Evolutionary conservation across 2,888 invertebrate genomes (phyloP).

Genomic region (Calameuta pallipes): DNA sequence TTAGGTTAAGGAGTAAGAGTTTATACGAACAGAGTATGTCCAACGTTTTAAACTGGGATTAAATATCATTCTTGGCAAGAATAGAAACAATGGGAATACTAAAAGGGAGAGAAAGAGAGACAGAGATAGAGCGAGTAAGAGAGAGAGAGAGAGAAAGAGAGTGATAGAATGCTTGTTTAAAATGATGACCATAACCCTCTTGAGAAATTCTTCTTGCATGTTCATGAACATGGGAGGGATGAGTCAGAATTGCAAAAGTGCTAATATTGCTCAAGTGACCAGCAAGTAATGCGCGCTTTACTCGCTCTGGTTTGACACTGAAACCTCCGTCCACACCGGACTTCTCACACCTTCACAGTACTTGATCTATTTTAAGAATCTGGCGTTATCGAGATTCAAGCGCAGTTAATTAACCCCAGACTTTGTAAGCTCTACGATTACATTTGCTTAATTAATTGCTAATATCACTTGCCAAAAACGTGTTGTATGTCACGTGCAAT

Average conservation of each 20-base stretch:
- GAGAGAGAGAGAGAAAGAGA: no score
- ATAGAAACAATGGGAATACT: background rate
- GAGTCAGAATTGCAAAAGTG: background rate
- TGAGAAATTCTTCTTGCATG: background rate
- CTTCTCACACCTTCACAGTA: background rate
- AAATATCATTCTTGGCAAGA: background rate
- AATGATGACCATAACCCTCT: background rate
- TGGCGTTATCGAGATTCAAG: background rate
- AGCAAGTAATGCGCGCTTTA: background rate
- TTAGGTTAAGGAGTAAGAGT: background rate
- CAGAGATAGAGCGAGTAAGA: background rate
- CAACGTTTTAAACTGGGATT: background rate
- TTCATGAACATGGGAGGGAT: background rate
- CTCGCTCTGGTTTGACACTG: background rate
- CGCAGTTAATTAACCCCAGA: background rate
- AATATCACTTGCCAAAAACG: background rate
- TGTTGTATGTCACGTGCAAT: background rate
- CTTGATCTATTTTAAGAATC: background rate
- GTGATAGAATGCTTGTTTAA: background rate
- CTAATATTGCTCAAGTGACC: background rate
- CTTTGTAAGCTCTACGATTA: background rate
- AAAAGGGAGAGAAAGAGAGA: background rate
- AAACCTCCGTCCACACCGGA: background rate
- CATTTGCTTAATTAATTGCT: background rate
- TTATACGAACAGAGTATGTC: background rate